phyloP scores from a whole-genome alignment of 1,140 invertebrate species.

The Apolygus lucorum region DNA sequence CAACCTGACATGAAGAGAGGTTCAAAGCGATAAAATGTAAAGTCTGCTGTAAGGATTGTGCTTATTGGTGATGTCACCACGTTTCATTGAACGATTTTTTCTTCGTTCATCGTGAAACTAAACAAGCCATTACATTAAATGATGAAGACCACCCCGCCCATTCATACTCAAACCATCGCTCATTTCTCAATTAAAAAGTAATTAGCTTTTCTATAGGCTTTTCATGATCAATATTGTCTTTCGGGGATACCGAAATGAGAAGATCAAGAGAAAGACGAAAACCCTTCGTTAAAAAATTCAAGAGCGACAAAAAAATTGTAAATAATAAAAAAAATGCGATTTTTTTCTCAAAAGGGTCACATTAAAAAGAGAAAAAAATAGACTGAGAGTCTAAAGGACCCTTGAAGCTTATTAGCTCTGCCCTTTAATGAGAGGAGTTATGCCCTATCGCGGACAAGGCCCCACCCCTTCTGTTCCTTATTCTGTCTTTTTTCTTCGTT shows the following conservation, averaged over 20 bases:
- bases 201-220: not conserved
- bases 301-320: not conserved
- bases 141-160: not conserved
- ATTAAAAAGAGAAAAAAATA: not conserved
- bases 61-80: too few relatives aligned
- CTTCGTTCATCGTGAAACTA: too few relatives aligned
- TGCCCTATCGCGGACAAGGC: slow-evolving; percentile 12
- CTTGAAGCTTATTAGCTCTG: slow-evolving; percentile 11
- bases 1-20: too few relatives aligned
- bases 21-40: too few relatives aligned
- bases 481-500: not conserved
- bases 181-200: not conserved
- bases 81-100: too few relatives aligned
- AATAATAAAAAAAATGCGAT: not conserved
- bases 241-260: too few relatives aligned
- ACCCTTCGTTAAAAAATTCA: not conserved
- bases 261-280: too few relatives aligned
- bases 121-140: too few relatives aligned
- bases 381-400: slow-evolving; percentile 8
- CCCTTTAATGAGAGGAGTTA: slow-evolving; percentile 14
- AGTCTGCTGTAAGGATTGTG: too few relatives aligned
- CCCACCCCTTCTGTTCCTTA: not conserved
- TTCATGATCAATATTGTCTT: slow-evolving; percentile 2
- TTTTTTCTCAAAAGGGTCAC: slow-evolving; percentile 8
- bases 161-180: not conserved